Evolutionary conservation across 2,888 invertebrate genomes (phyloP).

Genomic region (Drosophila formosana): DNA sequence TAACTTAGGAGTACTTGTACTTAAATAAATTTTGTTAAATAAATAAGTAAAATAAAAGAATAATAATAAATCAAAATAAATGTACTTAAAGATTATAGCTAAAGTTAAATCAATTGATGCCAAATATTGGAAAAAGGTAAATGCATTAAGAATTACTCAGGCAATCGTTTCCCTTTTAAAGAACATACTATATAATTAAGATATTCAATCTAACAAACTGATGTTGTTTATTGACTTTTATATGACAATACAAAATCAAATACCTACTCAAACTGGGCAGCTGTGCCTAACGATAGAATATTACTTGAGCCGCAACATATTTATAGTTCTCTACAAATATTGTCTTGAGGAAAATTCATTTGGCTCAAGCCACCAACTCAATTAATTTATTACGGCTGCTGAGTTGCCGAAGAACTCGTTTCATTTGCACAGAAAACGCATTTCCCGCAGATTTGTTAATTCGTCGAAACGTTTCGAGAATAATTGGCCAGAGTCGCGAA

Average conservation of each 20-base stretch:
- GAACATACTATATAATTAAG: too few relatives aligned
- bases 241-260: neutral
- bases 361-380: conserved; percentile 6
- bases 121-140: too few relatives aligned
- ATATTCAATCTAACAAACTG: neutral
- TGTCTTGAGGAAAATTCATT: neutral
- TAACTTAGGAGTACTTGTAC: too few relatives aligned
- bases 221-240: neutral
- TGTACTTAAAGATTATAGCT: too few relatives aligned
- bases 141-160: too few relatives aligned
- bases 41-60: too few relatives aligned
- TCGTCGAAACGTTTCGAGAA: conserved; percentile 28
- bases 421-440: conserved; percentile 66
- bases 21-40: too few relatives aligned
- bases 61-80: too few relatives aligned
- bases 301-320: neutral
- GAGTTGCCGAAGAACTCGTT: conserved; percentile 42
- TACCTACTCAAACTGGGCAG: neutral
- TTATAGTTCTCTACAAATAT: neutral
- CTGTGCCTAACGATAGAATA: neutral
- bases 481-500: conserved; percentile 16
- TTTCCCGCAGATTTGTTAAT: conserved; percentile 42
- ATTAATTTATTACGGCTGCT: conserved; percentile 33
- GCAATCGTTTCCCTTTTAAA: too few relatives aligned
- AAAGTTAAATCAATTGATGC: too few relatives aligned